A percentile compares a stretch with the other conserved stretches of the same genome.
These are phyloP conservation scores for Elymnias hypermnestra DNA, from an alignment of 1,140 invertebrate species.

Conservation along the genomic window DNA sequence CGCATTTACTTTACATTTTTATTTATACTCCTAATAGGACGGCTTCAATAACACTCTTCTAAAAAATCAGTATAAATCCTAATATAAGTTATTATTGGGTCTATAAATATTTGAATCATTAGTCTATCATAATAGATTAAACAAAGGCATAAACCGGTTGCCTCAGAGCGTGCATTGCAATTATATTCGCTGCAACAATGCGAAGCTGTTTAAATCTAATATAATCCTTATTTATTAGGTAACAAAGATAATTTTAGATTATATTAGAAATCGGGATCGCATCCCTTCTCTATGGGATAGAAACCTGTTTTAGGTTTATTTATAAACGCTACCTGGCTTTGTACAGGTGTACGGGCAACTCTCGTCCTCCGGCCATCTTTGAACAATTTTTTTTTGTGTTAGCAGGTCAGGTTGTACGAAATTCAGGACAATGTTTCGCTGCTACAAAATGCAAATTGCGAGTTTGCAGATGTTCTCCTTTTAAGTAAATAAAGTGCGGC, in stretches of 20 bases:
- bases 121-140: slow-evolving; percentile 1
- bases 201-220: background rate
- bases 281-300: slow-evolving; percentile 14
- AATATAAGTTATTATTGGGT: background rate
- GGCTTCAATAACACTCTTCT: too few species aligned
- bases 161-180: background rate
- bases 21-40: too few species aligned
- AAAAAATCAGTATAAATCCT: too few species aligned
- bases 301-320: slow-evolving; percentile 16
- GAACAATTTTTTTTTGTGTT: slow-evolving; percentile 22
- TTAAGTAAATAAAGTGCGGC: too few species aligned
- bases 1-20: too few species aligned
- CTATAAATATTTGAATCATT: background rate
- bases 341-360: slow-evolving; percentile 18
- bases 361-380: slow-evolving; percentile 4
- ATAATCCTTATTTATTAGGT: background rate
- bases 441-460: background rate
- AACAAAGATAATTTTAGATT: slow-evolving; percentile 4
- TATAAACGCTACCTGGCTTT: slow-evolving; percentile 21
- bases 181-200: slow-evolving; percentile 2
- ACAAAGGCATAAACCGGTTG: slow-evolving; percentile 3
- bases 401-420: slow-evolving; percentile 17
- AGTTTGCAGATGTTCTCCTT: background rate
- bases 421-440: background rate
- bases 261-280: background rate